Percentiles rank a stretch among this genome's conserved stretches.
phyloP scores from a whole-genome alignment of 2,113 vertebrate genomes.

The Pachycephala philippinensis region DNA sequence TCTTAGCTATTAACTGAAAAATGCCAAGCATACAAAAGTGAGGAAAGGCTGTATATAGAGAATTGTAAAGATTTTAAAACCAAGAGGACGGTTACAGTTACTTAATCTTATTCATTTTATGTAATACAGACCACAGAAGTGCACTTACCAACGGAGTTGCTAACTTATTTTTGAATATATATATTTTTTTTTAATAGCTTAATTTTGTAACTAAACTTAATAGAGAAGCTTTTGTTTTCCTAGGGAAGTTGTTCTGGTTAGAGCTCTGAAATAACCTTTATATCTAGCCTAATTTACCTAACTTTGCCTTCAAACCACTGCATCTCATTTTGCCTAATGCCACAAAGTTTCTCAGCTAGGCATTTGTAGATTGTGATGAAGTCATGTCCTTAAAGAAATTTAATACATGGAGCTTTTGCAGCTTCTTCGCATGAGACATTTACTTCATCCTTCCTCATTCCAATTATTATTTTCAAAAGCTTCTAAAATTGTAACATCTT shows the following conservation, averaged over 20 bases:
- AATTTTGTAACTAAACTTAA: background rate
- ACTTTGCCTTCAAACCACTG: background rate
- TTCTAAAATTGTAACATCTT: background rate
- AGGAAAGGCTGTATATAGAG: background rate
- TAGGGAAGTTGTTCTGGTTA: background rate
- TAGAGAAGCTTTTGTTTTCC: background rate
- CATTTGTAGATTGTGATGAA: background rate
- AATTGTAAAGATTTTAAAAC: background rate
- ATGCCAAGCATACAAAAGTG: background rate
- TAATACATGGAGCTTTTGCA: background rate
- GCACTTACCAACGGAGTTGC: background rate
- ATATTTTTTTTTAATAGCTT: background rate
- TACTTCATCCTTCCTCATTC: background rate
- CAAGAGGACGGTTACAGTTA: background rate
- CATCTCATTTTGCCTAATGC: background rate
- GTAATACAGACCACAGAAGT: background rate
- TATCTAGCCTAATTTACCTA: background rate
- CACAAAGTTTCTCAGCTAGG: background rate
- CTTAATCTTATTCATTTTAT: background rate
- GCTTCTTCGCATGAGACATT: background rate
- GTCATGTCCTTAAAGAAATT: background rate
- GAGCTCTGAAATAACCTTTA: background rate
- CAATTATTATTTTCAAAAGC: background rate
- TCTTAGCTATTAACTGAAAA: background rate
- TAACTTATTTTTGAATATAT: background rate